Evolutionary conservation across 2,113 vertebrate genomes (phyloP).

Genomic region (Sus scrofa): DNA sequence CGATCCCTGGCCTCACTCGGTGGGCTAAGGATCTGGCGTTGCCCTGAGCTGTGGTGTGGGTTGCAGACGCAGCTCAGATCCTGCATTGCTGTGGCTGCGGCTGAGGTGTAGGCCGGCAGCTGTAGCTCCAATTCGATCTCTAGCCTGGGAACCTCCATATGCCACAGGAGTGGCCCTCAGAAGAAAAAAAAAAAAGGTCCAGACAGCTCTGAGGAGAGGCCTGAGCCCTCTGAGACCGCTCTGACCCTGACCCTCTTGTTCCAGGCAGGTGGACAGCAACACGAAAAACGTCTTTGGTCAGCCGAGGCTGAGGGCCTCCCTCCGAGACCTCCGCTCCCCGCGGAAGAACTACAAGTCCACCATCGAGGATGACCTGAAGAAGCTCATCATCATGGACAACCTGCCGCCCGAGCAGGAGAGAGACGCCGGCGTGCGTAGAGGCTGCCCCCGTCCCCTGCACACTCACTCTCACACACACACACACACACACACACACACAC

Average conservation of each 20-base stretch:
- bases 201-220: background rate
- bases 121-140: no score
- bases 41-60: no score
- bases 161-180: no score
- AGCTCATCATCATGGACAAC: conserved; percentile 96
- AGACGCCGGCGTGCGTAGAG: conserved; percentile 75
- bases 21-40: no score
- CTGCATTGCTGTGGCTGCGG: no score
- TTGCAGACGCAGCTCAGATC: no score
- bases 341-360: conserved; percentile 94
- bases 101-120: no score
- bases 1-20: no score
- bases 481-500: no score
- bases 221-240: fast-evolving
- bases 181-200: no score
- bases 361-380: conserved; percentile 96
- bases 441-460: fast-evolving
- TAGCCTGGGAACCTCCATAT: no score
- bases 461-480: no score
- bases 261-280: conserved; percentile 92
- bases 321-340: conserved; percentile 95
- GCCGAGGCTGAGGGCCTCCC: conserved; percentile 93
- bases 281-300: conserved; percentile 96
- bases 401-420: conserved; percentile 87
- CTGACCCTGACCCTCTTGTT: background rate